These are phyloP conservation scores for Casuarius casuarius DNA, from an alignment of 2,113 vertebrate species.

Conservation along the genomic window DNA sequence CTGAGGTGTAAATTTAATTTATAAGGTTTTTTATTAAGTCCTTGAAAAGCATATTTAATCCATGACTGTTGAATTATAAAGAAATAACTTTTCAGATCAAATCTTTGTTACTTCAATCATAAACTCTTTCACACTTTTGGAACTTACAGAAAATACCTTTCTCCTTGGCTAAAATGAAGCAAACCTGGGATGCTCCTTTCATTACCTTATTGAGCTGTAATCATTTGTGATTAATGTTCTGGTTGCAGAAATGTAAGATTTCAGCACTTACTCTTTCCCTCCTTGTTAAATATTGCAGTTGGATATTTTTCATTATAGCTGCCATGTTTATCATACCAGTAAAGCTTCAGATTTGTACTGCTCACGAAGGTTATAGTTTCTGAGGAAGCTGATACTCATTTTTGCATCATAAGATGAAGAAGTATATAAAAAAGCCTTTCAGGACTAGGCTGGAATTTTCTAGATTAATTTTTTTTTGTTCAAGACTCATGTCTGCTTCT, in stretches of 20 bases:
- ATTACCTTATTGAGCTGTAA: not conserved
- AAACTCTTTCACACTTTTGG: not conserved
- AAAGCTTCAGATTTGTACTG: not conserved
- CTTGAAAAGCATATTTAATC: not conserved
- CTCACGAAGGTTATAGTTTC: not conserved
- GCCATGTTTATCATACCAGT: not conserved
- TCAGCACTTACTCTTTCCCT: not conserved
- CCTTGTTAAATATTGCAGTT: not conserved
- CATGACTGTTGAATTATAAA: not conserved
- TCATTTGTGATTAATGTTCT: not conserved
- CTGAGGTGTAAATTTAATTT: not conserved
- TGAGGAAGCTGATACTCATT: not conserved
- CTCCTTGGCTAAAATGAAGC: not conserved
- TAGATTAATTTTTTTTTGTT: not conserved
- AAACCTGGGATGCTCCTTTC: not conserved
- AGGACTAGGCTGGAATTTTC: not conserved
- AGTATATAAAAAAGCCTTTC: not conserved
- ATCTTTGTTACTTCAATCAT: not conserved
- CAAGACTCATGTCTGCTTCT: not conserved
- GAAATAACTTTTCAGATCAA: not conserved
- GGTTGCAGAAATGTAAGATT: not conserved
- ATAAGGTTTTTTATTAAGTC: not conserved
- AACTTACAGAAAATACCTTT: not conserved
- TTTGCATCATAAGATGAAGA: not conserved
- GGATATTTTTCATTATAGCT: not conserved